Evolutionary conservation across 2,888 invertebrate genomes (phyloP), one percentile per base, ranked within the genome.

Genomic region (Watsonalla cultraria): DNA sequence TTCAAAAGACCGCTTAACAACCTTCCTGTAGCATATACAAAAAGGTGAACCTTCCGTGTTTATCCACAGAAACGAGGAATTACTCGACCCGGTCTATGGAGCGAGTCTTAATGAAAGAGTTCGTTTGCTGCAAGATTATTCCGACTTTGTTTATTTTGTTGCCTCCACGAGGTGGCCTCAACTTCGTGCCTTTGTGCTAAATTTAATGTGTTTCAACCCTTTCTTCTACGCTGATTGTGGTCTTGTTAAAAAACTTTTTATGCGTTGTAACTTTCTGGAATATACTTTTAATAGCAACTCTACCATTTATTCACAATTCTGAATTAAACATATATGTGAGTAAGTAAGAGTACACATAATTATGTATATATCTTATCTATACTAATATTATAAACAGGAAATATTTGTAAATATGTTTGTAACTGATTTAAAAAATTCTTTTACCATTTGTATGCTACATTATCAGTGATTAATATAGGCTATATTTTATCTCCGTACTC

Each of bases 21-120:
- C 11, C 37, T 37, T 37, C 37, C 37, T 37, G 37, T 37, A 42
- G 11, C 11, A 42, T 42, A 42, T 42, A 11, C 37, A 37, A 37
- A 37, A 37, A 37, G 37, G 37, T 37, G 37, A 37, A 37, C 8
- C 37, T 37, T 37, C 37, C 47, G 47, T 48, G 47, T 78, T 76
- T 80, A 74, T 66, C 60, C 66, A 74, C 64, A 66, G 66, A 70
- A 70, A 72, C 74, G 72, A 61, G 72, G 76, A 78, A 78, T 83
- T 78, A 76, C 77, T 72, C 71, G 72, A 68, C 70, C 65, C 70
- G 69, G 77, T 72, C 75, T 68, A 70, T 71, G 76, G 37, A 49
- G 49, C 71, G 66, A 76, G 68, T 77, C 78, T 78, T 84, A 85
- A 85, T 85, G 82, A 84, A 86, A 86, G 82, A 81, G 78, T 82